Base-by-base conservation (phyloP, 1,140 invertebrate species). In the Euura lappo region DNA sequence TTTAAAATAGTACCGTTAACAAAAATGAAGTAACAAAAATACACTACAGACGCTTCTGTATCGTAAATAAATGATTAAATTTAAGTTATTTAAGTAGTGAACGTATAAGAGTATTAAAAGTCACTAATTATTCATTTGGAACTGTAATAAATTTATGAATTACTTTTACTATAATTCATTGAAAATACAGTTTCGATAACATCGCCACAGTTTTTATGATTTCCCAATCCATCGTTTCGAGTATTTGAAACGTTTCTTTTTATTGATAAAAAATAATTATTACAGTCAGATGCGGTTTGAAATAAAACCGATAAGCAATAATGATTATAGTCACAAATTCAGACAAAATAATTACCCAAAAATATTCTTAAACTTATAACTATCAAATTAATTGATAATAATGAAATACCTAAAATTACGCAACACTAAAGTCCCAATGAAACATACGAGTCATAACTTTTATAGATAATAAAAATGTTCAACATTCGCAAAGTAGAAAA, bases 221-320 rank as follows among this genome's bases (percentile, higher is more conserved):
- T n/a, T n/a, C n/a, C n/a, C n/a, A n/a, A n/a, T n/a, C n/a, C n/a
- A n/a, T n/a, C n/a, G n/a, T n/a, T n/a, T n/a, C n/a, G n/a, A 60
- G 5, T 60, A 60, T 60, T 60, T 60, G 51, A 60, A 51, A 60
- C 51, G n/a, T 60, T n/a, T n/a, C 51, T 2, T 60, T 60, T 60
- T 60, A 60, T 60, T 60, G 51, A 10, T 60, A 60, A 2, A 60
- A 60, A 60, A 60, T 60, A 60, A 60, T 60, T 60, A 60, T 60
- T 60, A 60, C 51, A 60, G n/a, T n/a, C n/a, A n/a, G n/a, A n/a
- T 60, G 51, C 8, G 51, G 51, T 60, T 8, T n/a, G n/a, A 60
- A 10, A 2, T 60, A 10, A 60, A 60, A 60, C 8, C 51, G n/a
- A 60, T 60, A 10, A n/a, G 51, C n/a, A 60, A 60, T 60, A 60